Evolutionary conservation across 2,888 invertebrate genomes (phyloP), one percentile per base, ranked within the genome.

Genomic region (Stramonita haemastoma): DNA sequence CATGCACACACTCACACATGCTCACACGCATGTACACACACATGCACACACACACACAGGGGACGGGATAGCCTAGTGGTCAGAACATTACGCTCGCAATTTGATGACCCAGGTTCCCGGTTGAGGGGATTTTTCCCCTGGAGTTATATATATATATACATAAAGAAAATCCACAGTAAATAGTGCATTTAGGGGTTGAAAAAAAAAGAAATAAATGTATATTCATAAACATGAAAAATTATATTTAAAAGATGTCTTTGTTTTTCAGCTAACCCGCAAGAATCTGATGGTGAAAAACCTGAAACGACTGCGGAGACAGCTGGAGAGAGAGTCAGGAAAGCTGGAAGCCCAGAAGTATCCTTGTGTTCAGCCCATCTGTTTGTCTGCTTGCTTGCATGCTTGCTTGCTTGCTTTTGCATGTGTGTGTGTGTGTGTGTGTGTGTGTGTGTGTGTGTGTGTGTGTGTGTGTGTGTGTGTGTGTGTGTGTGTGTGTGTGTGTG

Each of bases 251-350:
- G 46, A 46, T 5, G 2, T 46, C 46, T 46, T 46, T 46, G 46
- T 46, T 83, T 34, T 88, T 32, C 90, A 96, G 95, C 95, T 97
- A 26, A 97, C 97, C 0, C 95, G 97, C 70, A 97, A 97, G 94
- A 97, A 97, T 93, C 96, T 97, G 89, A 96, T 97, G 93, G 96
- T 96, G 87, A 96, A 97, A 90, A 97, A 97, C 93, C 93, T 97
- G 89, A 96, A 96, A 92, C 94, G 97, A 79, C 95, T 96, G 89
- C 95, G 96, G 92, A 96, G 95, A 90, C 95, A 94, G 86, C 90
- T 95, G 26, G 96, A 96, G 88, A 93, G 95, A 91, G 96, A 95
- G 89, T 92, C 93, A 77, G 95, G 95, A 36, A 96, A 96, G 89
- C 92, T 93, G 0, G 97, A 97, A 91, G 96, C 96, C 0, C 93